Evolutionary conservation across 2,797 vertebrate species (phyloP), one percentile per base, ranked within the genome.

Genomic region (Sparidentex hasta): DNA sequence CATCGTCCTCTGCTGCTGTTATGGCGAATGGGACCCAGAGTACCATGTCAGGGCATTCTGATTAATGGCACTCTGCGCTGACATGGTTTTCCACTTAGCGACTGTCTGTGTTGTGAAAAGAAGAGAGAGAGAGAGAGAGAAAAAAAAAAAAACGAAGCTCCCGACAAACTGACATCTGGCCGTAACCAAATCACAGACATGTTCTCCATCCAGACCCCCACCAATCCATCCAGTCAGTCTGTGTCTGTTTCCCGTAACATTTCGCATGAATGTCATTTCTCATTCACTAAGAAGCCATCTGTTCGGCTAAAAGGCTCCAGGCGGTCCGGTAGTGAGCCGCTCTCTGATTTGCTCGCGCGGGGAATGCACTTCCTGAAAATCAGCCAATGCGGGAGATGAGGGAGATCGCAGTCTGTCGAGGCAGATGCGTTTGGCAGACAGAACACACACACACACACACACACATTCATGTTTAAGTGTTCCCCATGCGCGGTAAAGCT

Each of bases 221-320:
- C 57, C 74, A 70, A 25, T 52, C 70, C 76, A 33, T 52, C 70
- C 76, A 78, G 74, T 64, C 78, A 41, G 68, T 81, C 77, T 77
- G 82, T 43, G 81, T 81, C 83, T 87, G 81, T 79, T 84, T 70
- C 77, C 84, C 48, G 46, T 74, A 82, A 88, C 85, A 82, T 83
- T 88, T 89, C 82, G 78, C 87, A 88, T 83, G 69, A 87, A 87
- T 85, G 89, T 87, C 86, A 87, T 87, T 81, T 86, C 85, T 89
- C 88, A 85, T 92, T 90, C 80, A 88, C 88, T 87, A 70, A 92
- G 89, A 63, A 82, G 90, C 88, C 91, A 91, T 93, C 91, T 92
- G 88, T 81, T 88, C 76, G 1, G 41, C 78, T 82, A 48, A 82
- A 87, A 84, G 76, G 91, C 90, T 83, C 47, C 87, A 71, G 85